Evolutionary conservation across 2,888 invertebrate genomes (phyloP).

Genomic region (Papilio protenor): DNA sequence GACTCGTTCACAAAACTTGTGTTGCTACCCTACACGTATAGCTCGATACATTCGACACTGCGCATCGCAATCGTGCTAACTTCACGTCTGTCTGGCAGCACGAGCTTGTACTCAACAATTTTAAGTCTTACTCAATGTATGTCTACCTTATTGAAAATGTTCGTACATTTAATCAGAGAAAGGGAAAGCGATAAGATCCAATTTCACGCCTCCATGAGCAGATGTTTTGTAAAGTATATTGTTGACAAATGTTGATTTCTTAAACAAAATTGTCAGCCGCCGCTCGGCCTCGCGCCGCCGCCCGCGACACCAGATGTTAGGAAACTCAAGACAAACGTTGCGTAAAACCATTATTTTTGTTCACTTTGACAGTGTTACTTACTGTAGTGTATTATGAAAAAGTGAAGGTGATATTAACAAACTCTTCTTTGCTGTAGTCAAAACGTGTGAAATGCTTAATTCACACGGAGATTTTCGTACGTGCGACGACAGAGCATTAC

Average conservation of each 20-base stretch:
- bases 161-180: background rate
- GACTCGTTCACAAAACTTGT: background rate
- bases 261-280: background rate
- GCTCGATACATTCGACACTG: background rate
- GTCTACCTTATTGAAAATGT: background rate
- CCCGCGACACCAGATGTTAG: background rate
- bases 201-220: constrained; percentile 20
- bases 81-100: too few species aligned
- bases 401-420: background rate
- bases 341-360: background rate
- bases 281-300: background rate
- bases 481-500: background rate
- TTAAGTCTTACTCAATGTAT: background rate
- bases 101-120: too few species aligned
- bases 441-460: background rate
- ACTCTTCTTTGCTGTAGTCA: background rate
- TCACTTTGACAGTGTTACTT: background rate
- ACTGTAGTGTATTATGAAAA: background rate
- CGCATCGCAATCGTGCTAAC: background rate
- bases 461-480: background rate
- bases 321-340: background rate
- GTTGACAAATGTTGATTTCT: background rate
- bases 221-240: background rate
- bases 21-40: background rate
- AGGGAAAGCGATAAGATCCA: constrained; percentile 26